A percentile compares a stretch with the other conserved stretches of the same genome.
These are phyloP conservation scores for Osmerus mordax DNA, from an alignment of 2,113 vertebrate species.

Conservation along the genomic window DNA sequence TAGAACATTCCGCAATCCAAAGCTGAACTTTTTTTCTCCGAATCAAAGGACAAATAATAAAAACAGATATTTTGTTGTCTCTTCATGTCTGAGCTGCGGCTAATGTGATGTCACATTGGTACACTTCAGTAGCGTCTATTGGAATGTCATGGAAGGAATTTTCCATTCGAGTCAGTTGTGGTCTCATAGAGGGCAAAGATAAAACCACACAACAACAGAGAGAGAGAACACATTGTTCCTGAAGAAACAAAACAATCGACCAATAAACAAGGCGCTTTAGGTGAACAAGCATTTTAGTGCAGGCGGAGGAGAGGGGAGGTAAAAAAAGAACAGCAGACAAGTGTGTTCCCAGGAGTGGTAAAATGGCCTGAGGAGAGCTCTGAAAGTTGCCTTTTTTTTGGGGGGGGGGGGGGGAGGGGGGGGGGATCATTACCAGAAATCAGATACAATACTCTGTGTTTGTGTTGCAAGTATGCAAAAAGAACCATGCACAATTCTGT, in stretches of 20 bases:
- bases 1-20: no score
- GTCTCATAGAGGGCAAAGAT: constrained; percentile 37
- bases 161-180: neutral
- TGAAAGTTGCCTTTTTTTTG: neutral
- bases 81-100: neutral
- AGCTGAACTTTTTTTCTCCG: no score
- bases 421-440: neutral
- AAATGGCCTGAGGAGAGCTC: no score
- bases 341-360: no score
- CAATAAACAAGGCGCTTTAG: constrained; percentile 59
- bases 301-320: neutral
- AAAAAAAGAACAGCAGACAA: neutral
- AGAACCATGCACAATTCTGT: no score
- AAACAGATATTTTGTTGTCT: no score
- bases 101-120: constrained; percentile 20
- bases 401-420: no score
- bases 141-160: no score
- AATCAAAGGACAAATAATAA: no score
- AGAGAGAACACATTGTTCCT: constrained; percentile 58
- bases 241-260: constrained; percentile 59
- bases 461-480: no score
- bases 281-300: constrained; percentile 44
- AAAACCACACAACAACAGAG: constrained; percentile 42
- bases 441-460: neutral
- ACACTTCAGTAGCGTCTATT: neutral